Base-by-base conservation (phyloP, 2,888 invertebrate genomes). In the Eilema griseolum region DNA sequence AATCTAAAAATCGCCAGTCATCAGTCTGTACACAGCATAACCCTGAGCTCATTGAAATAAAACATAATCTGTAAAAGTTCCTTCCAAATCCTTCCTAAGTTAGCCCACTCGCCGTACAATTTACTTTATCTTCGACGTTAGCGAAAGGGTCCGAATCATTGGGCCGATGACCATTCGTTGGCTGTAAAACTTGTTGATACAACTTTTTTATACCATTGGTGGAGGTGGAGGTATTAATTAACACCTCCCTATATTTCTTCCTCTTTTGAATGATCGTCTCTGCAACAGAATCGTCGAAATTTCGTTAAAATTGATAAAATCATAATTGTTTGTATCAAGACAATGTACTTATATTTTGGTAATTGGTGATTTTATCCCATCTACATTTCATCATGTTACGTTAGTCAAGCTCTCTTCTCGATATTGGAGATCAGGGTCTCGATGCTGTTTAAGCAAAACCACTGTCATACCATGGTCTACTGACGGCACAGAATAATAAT, bases 11-110 rank as follows among this genome's bases (percentile, higher is more conserved):
- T 33, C 31, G 4, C 1, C 31, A 8, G 8, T 33, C 4, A 33
- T 28, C 28, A 8, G 31, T 33, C 31, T 71, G 60, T 5, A 56
- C 37, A 52, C 26, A 23, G 20, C 67, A 3, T 69, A 71, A 75
- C 67, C 74, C 73, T 64, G 12, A 74, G 74, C 70, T 76, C 72
- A 71, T 69, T 69, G 66, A 76, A 75, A 75, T 69, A 64, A 78
- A 78, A 70, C 64, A 70, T 61, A 68, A 78, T 78, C 73, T 67
- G n/a, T 60, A 26, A 52, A 73, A 76, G 66, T 75, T 76, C 61
- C 67, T 71, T 72, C 60, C 23, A 69, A 72, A 77, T 52, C 52
- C 52, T n/a, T 20, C 52, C 52, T n/a, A 52, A 52, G 63, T 80
- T 76, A 66, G 10, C 67, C 37, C 37, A 67, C 63, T 59, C 70